phyloP scores from a whole-genome alignment of 2,888 invertebrate species.

The Cyclophora punctaria region DNA sequence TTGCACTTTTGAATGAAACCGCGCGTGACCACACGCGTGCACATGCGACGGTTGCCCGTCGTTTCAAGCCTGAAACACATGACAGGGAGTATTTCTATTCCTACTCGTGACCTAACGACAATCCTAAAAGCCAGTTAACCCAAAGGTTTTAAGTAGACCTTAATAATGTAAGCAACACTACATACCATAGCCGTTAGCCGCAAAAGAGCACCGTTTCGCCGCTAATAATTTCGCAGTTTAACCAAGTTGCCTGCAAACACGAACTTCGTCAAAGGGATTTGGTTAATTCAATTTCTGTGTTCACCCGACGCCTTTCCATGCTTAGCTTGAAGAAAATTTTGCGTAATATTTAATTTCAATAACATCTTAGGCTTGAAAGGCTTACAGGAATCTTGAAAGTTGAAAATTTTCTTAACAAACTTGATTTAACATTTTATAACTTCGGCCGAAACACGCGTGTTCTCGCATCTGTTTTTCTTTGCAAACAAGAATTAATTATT shows the following conservation, averaged over 20 bases:
- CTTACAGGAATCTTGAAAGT: constrained; percentile 40
- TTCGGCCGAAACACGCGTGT: constrained; percentile 19
- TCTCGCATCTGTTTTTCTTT: constrained; percentile 16
- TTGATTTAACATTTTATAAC: constrained; percentile 31
- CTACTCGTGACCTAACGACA: too few species aligned
- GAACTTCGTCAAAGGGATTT: constrained; percentile 58
- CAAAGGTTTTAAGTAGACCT: constrained; percentile 20
- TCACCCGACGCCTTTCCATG: constrained; percentile 45
- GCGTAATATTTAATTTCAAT: constrained; percentile 55
- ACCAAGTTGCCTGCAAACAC: constrained; percentile 47
- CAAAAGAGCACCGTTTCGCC: constrained; percentile 33
- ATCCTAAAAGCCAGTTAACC: not conserved
- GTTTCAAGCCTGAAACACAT: too few species aligned
- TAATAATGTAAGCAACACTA: constrained; percentile 26
- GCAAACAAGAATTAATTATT: constrained; percentile 13
- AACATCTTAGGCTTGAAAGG: constrained; percentile 42
- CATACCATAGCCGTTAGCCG: constrained; percentile 11
- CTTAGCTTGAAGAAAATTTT: constrained; percentile 49
- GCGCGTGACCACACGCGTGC: too few species aligned
- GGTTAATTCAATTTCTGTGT: constrained; percentile 59
- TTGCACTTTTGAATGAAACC: too few species aligned
- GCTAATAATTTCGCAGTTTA: constrained; percentile 51
- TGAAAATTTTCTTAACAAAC: constrained; percentile 29
- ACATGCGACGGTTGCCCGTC: too few species aligned
- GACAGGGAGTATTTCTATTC: too few species aligned